Evolutionary conservation across 2,797 vertebrate species (phyloP), one percentile per base, ranked within the genome.

Genomic region (Denticeps clupeoides): DNA sequence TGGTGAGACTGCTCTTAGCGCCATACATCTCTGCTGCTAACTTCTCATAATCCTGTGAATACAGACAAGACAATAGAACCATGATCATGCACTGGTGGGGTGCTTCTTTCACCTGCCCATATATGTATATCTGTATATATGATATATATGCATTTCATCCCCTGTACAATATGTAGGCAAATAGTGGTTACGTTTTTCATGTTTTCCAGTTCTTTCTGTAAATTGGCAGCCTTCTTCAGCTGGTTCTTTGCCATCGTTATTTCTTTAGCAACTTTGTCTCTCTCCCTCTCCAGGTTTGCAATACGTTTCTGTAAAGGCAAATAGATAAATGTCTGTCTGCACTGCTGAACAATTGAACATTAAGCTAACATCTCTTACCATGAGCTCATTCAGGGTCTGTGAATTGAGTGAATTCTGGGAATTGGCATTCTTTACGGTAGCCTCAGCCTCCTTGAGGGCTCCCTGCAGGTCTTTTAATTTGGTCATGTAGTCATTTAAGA

Each of bases 1-100:
- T 82, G 49, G 57, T 87, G 51, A 98, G 78, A 51, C 90, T 84
- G 1, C 69, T 83, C 63, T 89, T 89, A 54, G 82, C 89, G 8
- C 84, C 88, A 61, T 91, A 88, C 71, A 99, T 65, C 62, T 86
- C 71, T 46, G 83, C 85, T 18, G 85, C 87, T 49, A 93, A 68
- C 41, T 66, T 65, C 71, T 93, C 87, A 7, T 91, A 96, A 46
- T 90, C 90, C 94, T 99, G 23, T 21, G 9, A 24, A 21, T 12
- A 35, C 24, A 33, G n/a, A 27, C n/a, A 16, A 41, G 8, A 42
- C 12, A 49, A 3, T 4, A 33, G 28, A 23, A 22, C 4, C 22
- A 15, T 22, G 37, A 45, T 19, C 44, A 25, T 7, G 21, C 6
- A n/a, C 23, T 31, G 40, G 6, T 8, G 21, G 15, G 7, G 12